These are phyloP conservation scores for Pyrgilauda ruficollis DNA, from an alignment of 2,113 vertebrate species.

Conservation along the genomic window DNA sequence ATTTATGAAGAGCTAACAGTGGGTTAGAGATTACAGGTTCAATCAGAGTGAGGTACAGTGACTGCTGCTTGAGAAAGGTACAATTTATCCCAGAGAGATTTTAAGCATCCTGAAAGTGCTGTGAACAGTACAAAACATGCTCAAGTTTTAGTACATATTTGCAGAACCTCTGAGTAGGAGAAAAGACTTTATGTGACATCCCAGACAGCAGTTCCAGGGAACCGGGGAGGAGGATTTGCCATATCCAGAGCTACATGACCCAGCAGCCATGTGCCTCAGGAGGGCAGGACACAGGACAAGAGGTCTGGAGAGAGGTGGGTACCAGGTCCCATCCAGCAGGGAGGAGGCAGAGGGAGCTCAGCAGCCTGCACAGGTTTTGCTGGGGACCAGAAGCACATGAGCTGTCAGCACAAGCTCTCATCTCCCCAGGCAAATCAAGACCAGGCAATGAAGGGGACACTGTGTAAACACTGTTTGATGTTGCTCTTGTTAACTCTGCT, in stretches of 20 bases:
- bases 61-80: neutral
- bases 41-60: neutral
- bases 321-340: neutral
- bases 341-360: neutral
- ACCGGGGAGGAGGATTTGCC: neutral
- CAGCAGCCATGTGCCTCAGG: neutral
- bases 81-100: neutral
- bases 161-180: neutral
- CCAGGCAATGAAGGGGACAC: rapidly evolving
- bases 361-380: neutral
- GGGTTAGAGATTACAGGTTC: neutral
- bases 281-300: neutral
- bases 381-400: neutral
- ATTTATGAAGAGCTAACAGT: neutral
- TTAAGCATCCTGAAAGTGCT: neutral
- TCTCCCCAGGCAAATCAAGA: neutral
- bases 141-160: neutral
- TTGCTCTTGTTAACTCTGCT: neutral
- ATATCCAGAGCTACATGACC: rapidly evolving
- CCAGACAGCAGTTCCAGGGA: neutral
- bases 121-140: neutral
- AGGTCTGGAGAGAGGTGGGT: neutral
- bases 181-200: neutral
- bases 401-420: neutral
- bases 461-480: neutral